phyloP scores from a whole-genome alignment of 2,797 vertebrate genomes.

The Neosilurus hyrtlii region DNA sequence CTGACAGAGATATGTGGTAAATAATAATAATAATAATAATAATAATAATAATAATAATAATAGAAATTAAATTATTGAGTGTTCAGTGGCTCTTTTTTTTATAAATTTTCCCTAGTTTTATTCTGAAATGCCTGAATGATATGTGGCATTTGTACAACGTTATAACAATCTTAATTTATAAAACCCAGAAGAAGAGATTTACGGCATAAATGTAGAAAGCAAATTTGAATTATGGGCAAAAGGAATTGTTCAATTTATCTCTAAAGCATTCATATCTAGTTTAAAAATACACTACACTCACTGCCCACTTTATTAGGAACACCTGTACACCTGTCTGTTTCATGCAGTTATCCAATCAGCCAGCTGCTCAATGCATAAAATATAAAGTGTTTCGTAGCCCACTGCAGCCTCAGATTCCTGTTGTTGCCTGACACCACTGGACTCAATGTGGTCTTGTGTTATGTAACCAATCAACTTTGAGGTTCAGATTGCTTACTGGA shows the following conservation, averaged over 20 bases:
- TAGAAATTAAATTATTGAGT: conserved; percentile 53
- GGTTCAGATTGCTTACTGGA: neutral
- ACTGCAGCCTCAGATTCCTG: neutral
- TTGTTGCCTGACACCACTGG: neutral
- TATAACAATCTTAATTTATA: neutral
- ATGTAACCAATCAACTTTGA: neutral
- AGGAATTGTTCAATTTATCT: neutral
- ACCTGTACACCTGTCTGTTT: neutral
- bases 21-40: too few species aligned
- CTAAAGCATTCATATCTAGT: neutral
- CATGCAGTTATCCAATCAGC: neutral
- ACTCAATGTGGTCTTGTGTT: neutral
- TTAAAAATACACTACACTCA: neutral
- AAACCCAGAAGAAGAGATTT: neutral
- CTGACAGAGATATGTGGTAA: conserved; percentile 1
- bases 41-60: too few species aligned
- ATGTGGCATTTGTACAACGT: neutral
- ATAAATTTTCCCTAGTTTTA: conserved; percentile 21
- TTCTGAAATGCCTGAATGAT: neutral
- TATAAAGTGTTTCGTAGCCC: neutral
- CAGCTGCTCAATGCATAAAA: neutral
- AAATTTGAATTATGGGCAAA: neutral
- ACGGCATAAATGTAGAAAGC: neutral
- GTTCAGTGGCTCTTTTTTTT: conserved; percentile 59
- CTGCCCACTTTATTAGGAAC: neutral